Base-by-base conservation (phyloP, 2,113 vertebrate genomes). In the Oxyura jamaicensis region DNA sequence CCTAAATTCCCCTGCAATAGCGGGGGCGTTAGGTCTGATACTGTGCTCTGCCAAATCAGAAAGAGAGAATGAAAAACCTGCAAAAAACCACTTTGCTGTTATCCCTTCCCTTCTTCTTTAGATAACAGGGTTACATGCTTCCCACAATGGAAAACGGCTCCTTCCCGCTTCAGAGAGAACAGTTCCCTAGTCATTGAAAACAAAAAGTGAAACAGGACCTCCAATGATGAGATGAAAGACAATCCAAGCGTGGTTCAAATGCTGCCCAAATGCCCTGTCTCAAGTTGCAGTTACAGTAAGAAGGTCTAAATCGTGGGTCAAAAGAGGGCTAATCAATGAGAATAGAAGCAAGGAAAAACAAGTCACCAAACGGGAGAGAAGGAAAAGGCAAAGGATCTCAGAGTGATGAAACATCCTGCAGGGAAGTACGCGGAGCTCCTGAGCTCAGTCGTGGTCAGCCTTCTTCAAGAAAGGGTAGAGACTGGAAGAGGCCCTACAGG, bases 1-100 rank as follows among this genome's bases (percentile, higher is more conserved):
- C 36, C n/a, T 39, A 31, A 0, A 0, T 55, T 11, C 23, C 36
- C 25, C 20, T 60, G 35, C 18, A 7, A 3, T 14, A 46, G 19
- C 1, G 19, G 58, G 8, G 28, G 4, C 6, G 19, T 2, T 8
- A 29, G 11, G 35, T 59, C 36, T 44, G 26, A 35, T 20, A n/a
- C 15, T 76, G 48, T 52, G 16, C 29, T 22, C 63, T 53, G 25
- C 33, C 35, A 48, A 63, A 21, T 29, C n/a, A 46, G 28, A 0
- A 5, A 53, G 56, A 0, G 6, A 53, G 56, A 17, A 21, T 53
- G 33, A 63, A 83, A 79, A 42, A 26, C 8, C 6, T 66, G 31
- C 41, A 46, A 72, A 58, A 89, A 42, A 0, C 48, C 48, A 48
- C 29, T 16, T 5, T 16, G 5, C 36, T 58, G 33, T n/a, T 46